phyloP scores from a whole-genome alignment of 2,113 vertebrate species.

The Thomomys bottae region DNA sequence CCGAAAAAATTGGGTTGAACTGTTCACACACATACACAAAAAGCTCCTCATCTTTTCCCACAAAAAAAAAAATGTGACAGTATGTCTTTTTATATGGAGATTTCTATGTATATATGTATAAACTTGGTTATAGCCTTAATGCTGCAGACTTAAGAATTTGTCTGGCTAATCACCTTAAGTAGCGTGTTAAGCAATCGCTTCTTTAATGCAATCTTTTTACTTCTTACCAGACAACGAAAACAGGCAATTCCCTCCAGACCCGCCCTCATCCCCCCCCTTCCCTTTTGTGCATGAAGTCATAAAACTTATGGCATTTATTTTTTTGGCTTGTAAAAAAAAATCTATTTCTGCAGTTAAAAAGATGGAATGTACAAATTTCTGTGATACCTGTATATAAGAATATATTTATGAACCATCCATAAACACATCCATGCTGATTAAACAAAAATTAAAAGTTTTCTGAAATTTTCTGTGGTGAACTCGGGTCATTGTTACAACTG shows the following conservation, averaged over 20 bases:
- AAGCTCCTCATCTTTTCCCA: slow-evolving; percentile 68
- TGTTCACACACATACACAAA: not conserved
- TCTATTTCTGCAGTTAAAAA: slow-evolving; percentile 86
- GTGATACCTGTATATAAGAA: slow-evolving; percentile 97
- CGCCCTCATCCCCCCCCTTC: not conserved
- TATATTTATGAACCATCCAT: slow-evolving; percentile 97
- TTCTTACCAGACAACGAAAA: slow-evolving; percentile 86
- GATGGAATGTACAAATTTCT: slow-evolving; percentile 97
- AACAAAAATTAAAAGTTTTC: slow-evolving; percentile 94
- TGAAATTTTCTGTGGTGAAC: slow-evolving; percentile 89
- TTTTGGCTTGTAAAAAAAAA: slow-evolving; percentile 93
- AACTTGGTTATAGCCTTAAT: slow-evolving; percentile 95
- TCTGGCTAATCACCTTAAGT: slow-evolving; percentile 88
- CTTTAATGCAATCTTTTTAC: slow-evolving; percentile 89
- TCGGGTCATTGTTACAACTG: slow-evolving; percentile 7
- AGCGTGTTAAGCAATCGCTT: slow-evolving; percentile 90
- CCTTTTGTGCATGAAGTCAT: slow-evolving; percentile 93
- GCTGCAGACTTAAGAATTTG: slow-evolving; percentile 85
- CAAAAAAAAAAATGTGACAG: slow-evolving; percentile 61
- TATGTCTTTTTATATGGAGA: slow-evolving; percentile 79
- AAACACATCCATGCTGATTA: slow-evolving; percentile 90
- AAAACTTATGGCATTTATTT: slow-evolving; percentile 93
- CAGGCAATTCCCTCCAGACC: slow-evolving; percentile 59
- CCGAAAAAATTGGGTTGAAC: slow-evolving; percentile 58
- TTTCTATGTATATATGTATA: slow-evolving; percentile 76